A percentile compares a stretch with the other conserved stretches of the same genome.
phyloP scores from a whole-genome alignment of 2,888 invertebrate species.

The Mycalesis mineus region DNA sequence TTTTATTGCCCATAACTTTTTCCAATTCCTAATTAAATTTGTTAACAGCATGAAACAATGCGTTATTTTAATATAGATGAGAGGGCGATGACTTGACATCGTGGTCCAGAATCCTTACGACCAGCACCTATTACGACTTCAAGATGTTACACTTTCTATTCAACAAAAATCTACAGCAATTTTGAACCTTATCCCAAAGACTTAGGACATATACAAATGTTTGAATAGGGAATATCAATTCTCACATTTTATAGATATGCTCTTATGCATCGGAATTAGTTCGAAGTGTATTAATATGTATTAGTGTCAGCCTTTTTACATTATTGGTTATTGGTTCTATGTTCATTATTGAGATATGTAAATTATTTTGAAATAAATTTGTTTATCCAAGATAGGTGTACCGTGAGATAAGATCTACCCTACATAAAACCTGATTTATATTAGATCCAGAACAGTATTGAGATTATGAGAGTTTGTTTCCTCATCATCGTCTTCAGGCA shows the following conservation, averaged over 20 bases:
- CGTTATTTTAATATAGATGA: constrained; percentile 75
- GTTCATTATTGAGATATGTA: constrained; percentile 62
- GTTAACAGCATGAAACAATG: constrained; percentile 57
- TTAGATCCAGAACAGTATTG: constrained; percentile 7
- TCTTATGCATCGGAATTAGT: constrained; percentile 62
- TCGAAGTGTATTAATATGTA: constrained; percentile 68
- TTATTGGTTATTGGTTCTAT: constrained; percentile 65
- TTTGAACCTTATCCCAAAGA: constrained; percentile 26
- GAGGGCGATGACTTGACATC: constrained; percentile 74
- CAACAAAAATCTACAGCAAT: constrained; percentile 5
- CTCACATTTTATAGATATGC: constrained; percentile 44
- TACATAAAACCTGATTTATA: constrained; percentile 15
- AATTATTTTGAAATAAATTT: constrained; percentile 51
- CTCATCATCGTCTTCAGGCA: too few relatives aligned
- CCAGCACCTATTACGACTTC: constrained; percentile 33
- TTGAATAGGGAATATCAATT: constrained; percentile 21
- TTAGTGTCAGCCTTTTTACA: constrained; percentile 65
- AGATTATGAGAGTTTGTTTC: neutral
- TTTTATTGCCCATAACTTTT: neutral
- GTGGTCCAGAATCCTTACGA: constrained; percentile 42
- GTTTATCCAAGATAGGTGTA: constrained; percentile 34
- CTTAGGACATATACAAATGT: constrained; percentile 20
- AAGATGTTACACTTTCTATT: constrained; percentile 12
- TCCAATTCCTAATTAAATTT: constrained; percentile 5
- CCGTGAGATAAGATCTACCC: constrained; percentile 21